These are phyloP conservation scores for Phyllotreta cruciferae DNA, from an alignment of 2,888 invertebrate genomes.

Conservation along the genomic window DNA sequence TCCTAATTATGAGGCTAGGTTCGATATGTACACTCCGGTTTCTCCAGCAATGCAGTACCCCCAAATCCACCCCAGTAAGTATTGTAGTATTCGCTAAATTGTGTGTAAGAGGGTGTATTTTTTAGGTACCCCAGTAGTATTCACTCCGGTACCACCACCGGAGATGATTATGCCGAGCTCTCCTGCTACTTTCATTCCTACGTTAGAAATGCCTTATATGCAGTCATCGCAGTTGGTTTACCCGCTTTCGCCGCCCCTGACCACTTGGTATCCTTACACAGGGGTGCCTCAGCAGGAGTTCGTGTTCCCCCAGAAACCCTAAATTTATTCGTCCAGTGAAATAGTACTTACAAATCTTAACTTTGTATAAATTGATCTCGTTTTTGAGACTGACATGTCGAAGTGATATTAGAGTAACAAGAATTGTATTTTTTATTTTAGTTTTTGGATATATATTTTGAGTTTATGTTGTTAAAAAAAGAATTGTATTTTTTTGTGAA, in stretches of 20 bases:
- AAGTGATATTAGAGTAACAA: no score
- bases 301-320: constrained; percentile 45
- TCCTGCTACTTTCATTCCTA: constrained; percentile 46
- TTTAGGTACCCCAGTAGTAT: constrained; percentile 18
- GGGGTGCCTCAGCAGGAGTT: constrained; percentile 41
- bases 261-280: constrained; percentile 41
- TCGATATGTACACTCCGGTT: constrained; percentile 18
- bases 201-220: constrained; percentile 47
- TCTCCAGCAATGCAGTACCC: constrained; percentile 7
- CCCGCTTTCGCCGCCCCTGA: constrained; percentile 44
- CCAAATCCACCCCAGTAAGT: constrained; percentile 29
- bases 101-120: neutral
- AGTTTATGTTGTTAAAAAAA: no score
- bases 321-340: neutral
- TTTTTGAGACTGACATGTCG: no score
- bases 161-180: constrained; percentile 46
- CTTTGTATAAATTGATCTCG: no score
- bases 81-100: neutral
- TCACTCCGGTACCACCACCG: constrained; percentile 42
- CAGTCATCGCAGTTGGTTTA: constrained; percentile 45
- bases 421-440: no score
- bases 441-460: no score
- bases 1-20: constrained; percentile 7
- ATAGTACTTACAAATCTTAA: neutral
- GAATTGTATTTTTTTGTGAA: no score